Percentiles rank a stretch among this genome's conserved stretches.
Evolutionary conservation across 2,797 vertebrate species (phyloP).

Genomic region (Rhodeus uyekii): DNA sequence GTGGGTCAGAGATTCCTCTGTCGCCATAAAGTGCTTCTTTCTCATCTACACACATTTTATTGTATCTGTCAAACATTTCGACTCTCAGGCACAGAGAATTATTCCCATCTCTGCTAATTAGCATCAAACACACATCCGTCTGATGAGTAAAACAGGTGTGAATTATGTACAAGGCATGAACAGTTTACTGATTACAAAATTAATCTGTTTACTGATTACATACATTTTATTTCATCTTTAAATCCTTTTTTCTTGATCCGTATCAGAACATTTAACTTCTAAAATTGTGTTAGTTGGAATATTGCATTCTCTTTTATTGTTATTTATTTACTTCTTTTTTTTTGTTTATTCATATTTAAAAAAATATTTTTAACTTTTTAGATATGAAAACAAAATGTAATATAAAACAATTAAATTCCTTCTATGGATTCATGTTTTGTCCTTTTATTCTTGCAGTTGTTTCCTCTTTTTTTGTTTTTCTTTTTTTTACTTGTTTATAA

Average conservation of each 20-base stretch:
- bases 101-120: slow-evolving; percentile 24
- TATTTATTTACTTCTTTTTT: too few species aligned
- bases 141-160: slow-evolving; percentile 22
- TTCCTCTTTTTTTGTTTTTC: background rate
- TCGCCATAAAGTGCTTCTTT: slow-evolving; percentile 3
- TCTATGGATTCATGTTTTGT: background rate
- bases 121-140: background rate
- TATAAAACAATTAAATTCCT: background rate
- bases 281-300: too few species aligned
- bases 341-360: too few species aligned
- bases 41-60: slow-evolving; percentile 10
- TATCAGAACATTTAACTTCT: background rate
- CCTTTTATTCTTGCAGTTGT: background rate
- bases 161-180: background rate
- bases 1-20: slow-evolving; percentile 19
- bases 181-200: background rate
- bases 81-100: background rate
- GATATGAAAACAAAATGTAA: background rate
- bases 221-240: background rate
- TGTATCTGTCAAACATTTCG: slow-evolving; percentile 1
- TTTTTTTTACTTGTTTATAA: background rate
- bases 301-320: too few species aligned
- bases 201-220: too few species aligned
- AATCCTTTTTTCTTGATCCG: background rate
- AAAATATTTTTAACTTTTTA: too few species aligned